phyloP scores from a whole-genome alignment of 2,888 invertebrate genomes.

The Latrodectus elegans region DNA sequence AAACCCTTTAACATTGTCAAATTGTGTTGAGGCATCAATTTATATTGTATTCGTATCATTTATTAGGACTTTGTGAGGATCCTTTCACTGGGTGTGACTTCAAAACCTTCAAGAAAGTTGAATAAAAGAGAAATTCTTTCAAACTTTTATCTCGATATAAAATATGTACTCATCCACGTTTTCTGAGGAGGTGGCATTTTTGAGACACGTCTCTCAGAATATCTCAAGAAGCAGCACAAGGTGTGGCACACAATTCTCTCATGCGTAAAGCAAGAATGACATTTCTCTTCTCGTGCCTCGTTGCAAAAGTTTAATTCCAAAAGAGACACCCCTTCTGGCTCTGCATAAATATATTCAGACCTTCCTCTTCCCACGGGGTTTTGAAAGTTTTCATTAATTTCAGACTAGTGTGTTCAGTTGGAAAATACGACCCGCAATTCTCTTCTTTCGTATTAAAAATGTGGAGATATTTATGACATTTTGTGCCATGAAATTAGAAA shows the following conservation, averaged over 20 bases:
- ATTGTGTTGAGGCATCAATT: no score
- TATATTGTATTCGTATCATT: not conserved
- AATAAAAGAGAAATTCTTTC: conserved; percentile 1
- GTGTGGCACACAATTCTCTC: conserved; percentile 30
- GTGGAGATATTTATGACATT: no score
- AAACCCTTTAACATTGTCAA: no score
- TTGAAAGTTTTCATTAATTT: conserved; percentile 5
- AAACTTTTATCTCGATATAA: conserved; percentile 16
- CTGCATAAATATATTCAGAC: not conserved
- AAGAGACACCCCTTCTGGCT: not conserved
- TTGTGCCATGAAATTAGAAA: no score
- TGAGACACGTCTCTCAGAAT: conserved; percentile 8
- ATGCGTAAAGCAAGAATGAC: conserved; percentile 36
- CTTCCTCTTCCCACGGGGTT: not conserved
- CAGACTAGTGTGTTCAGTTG: not conserved
- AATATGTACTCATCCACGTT: conserved; percentile 37
- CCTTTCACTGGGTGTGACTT: not conserved
- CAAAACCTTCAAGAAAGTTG: conserved; percentile 2
- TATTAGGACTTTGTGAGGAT: not conserved
- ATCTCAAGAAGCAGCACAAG: conserved; percentile 3
- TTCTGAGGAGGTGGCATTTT: conserved; percentile 13
- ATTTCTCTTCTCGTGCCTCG: conserved; percentile 10
- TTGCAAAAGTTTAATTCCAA: conserved; percentile 24
- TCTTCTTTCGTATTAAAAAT: no score
- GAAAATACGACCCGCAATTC: not conserved